Evolutionary conservation across 2,113 vertebrate genomes (phyloP).

Genomic region (Hoplias malabaricus): DNA sequence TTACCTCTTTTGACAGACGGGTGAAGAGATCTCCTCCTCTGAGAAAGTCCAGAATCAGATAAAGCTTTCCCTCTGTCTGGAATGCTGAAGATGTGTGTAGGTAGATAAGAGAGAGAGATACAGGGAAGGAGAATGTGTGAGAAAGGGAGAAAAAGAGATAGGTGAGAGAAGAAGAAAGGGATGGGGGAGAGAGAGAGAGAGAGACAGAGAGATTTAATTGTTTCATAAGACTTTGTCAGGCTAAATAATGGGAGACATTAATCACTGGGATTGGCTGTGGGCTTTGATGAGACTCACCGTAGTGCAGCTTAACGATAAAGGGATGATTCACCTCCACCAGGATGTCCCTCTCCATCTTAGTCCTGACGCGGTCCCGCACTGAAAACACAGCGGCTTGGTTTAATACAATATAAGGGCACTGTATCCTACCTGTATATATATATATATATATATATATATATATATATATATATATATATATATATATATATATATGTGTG

Average conservation of each 20-base stretch:
- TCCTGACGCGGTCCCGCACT: slow-evolving; percentile 84
- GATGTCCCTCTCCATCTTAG: slow-evolving; percentile 88
- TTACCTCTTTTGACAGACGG: slow-evolving; percentile 85
- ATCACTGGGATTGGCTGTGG: neutral
- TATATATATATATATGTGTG: too few species aligned
- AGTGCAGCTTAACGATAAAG: slow-evolving; percentile 86
- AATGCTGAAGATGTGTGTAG: slow-evolving; percentile 79
- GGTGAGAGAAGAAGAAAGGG: neutral
- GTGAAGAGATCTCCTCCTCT: slow-evolving; percentile 86
- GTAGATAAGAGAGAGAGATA: neutral
- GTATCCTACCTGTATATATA: too few species aligned
- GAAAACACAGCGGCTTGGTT: slow-evolving; percentile 5
- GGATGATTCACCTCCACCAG: slow-evolving; percentile 86
- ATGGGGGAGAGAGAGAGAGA: slow-evolving; percentile 14
- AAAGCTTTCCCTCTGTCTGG: slow-evolving; percentile 87
- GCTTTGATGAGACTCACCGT: slow-evolving; percentile 68
- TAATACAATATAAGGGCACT: neutral
- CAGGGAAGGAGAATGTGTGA: too few species aligned
- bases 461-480: too few species aligned
- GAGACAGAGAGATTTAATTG: neutral
- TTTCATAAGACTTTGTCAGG: neutral
- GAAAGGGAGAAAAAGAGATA: neutral
- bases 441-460: too few species aligned
- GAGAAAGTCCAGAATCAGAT: slow-evolving; percentile 86
- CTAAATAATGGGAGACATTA: neutral